A percentile compares a stretch with the other conserved stretches of the same genome.
Evolutionary conservation across 2,888 invertebrate genomes (phyloP).

Genomic region (Entomobrya proxima): DNA sequence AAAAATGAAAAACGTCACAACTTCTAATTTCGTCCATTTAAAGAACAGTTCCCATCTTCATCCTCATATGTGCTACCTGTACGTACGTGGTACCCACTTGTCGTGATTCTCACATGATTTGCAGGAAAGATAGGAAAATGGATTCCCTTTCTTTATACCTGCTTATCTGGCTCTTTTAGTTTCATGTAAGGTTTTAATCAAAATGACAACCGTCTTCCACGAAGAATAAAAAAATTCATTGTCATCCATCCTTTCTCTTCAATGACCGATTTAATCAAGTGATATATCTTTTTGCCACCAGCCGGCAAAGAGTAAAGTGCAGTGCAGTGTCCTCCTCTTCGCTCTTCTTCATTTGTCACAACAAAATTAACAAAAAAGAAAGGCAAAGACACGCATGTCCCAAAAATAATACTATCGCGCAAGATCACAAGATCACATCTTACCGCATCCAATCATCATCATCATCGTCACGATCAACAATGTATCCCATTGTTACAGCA

Average conservation of each 20-base stretch:
- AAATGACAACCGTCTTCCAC: background rate
- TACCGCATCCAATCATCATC: background rate
- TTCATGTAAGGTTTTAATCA: constrained; percentile 25
- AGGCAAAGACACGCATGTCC: constrained; percentile 29
- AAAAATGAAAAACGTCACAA: constrained; percentile 32
- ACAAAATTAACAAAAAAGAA: constrained; percentile 28
- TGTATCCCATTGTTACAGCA: background rate
- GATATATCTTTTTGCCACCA: constrained; percentile 22
- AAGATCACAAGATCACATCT: constrained; percentile 42
- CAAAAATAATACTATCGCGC: constrained; percentile 15
- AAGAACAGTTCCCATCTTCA: background rate
- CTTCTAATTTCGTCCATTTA: constrained; percentile 38
- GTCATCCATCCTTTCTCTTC: constrained; percentile 45
- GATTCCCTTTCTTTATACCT: background rate
- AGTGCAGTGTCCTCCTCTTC: constrained; percentile 25
- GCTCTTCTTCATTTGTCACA: constrained; percentile 56
- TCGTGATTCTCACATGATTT: background rate
- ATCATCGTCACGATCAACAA: background rate
- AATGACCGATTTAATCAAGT: constrained; percentile 42
- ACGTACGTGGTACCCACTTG: background rate
- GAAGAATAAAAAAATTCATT: constrained; percentile 13
- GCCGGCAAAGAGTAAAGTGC: background rate
- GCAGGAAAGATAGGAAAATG: background rate
- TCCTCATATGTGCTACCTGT: background rate
- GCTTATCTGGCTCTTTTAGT: background rate